Evolutionary conservation across 1,140 invertebrate genomes (phyloP), one percentile per base, ranked within the genome.

Genomic region (Thrips palmi): DNA sequence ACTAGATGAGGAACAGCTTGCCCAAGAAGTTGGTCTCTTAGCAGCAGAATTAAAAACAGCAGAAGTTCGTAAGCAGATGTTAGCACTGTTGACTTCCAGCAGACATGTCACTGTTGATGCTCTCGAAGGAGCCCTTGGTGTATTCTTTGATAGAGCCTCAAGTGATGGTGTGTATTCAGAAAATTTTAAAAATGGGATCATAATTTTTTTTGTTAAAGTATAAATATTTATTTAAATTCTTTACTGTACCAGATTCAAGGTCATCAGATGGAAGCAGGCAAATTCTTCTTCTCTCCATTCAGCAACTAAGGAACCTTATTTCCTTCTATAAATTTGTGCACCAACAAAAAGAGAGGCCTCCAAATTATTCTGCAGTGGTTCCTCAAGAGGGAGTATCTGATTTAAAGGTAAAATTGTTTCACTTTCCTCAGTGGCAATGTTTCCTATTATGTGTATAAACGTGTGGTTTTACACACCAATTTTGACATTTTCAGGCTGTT

Each of bases 21-120:
- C 52, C 50, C 60, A 53, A 45, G 65, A 62, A 58, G 60, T 65
- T 23, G 51, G 44, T 4, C 64, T 57, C 38, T 62, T 68, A 15
- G 67, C 68, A 22, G 45, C 58, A 12, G 75, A 83, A 48, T 59
- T 91, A 23, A 74, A 76, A 56, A 88, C 79, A 1, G 59, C 68
- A 30, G 73, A 81, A 52, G 63, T 82, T 25, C 69, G 68, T 40
- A 62, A 71, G 41, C 76, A 83, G 52, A 71, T 64, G 23, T 49
- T 84, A 33, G 77, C 83, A 47, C 67, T 79, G 56, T 54, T 84
- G 35, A 62, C 71, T 29, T 65, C 59, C 28, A 72, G 66, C 52
- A 71, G 70, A 54, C 60, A 71, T 48, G 57, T 68, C 29, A 56
- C 62, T 25, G 59, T 65, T 3, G 60, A 71, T 35, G 56, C 68